A percentile compares a stretch with the other conserved stretches of the same genome.
These are phyloP conservation scores for Hoplias malabaricus DNA, from an alignment of 2,113 vertebrate species.

Conservation along the genomic window DNA sequence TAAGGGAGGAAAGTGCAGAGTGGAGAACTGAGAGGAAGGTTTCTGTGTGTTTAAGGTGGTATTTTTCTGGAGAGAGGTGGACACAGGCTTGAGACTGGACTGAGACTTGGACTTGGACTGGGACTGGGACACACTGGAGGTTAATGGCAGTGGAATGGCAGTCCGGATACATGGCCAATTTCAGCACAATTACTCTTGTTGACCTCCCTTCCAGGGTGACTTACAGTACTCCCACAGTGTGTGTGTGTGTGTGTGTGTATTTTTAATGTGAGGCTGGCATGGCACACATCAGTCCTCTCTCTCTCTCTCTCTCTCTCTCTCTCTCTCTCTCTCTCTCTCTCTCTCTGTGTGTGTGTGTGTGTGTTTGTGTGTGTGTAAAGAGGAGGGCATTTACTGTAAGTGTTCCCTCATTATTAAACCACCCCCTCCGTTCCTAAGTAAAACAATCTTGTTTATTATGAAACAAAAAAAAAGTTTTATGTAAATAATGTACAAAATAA, in stretches of 20 bases:
- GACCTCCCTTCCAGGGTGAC: constrained; percentile 54
- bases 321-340: too few relatives aligned
- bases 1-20: not conserved
- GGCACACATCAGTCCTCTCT: constrained; percentile 27
- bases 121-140: constrained; percentile 24
- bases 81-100: too few relatives aligned
- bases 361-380: constrained; percentile 34
- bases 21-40: not conserved
- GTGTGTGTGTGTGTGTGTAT: constrained; percentile 44
- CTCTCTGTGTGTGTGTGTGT: constrained; percentile 12
- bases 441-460: not conserved
- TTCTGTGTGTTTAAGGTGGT: constrained; percentile 5
- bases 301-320: constrained; percentile 17
- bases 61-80: constrained; percentile 14
- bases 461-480: not conserved
- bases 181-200: constrained; percentile 56
- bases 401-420: constrained; percentile 29
- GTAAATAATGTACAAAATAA: not conserved
- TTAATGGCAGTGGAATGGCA: constrained; percentile 49
- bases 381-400: constrained; percentile 52
- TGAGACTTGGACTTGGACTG: too few relatives aligned
- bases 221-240: constrained; percentile 46
- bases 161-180: constrained; percentile 55
- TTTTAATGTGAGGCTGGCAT: constrained; percentile 37
- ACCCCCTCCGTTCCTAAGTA: constrained; percentile 9